Percentiles rank a stretch among this genome's conserved stretches.
Conservation (phyloP, 2,888 invertebrate species). For the Rhaphigaster nebulosa region DNA sequence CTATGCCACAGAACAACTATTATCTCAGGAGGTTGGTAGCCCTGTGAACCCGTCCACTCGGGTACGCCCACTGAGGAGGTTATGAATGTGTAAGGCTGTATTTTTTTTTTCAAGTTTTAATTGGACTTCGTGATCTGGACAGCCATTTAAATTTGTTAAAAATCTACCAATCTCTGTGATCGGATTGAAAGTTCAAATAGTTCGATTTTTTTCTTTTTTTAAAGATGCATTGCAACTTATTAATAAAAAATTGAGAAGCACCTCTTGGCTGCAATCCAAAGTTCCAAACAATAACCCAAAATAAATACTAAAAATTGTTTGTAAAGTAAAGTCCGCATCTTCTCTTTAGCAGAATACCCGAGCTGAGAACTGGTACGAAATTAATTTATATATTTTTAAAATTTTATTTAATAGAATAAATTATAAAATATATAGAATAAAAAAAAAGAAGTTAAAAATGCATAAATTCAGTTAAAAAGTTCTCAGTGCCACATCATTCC, state of each 20-base stretch:
- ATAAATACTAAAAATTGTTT: too few relatives aligned
- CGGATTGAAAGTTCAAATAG: neutral
- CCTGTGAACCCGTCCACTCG: conserved; percentile 43
- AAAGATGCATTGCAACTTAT: neutral
- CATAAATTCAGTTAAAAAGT: too few relatives aligned
- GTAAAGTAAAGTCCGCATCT: too few relatives aligned
- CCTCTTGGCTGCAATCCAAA: neutral
- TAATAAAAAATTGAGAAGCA: too few relatives aligned
- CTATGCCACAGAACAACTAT: neutral
- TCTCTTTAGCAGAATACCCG: too few relatives aligned
- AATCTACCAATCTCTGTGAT: conserved; percentile 14
- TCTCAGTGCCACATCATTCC: too few relatives aligned
- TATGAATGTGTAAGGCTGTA: conserved; percentile 38
- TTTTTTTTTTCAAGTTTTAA: conserved; percentile 45
- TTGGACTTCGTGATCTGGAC: conserved; percentile 41
- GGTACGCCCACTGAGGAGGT: conserved; percentile 28
- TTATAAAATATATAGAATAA: too few relatives aligned
- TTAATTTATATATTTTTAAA: too few relatives aligned
- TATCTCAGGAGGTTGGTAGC: conserved; percentile 32
- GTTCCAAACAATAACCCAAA: too few relatives aligned
- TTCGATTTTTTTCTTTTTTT: neutral
- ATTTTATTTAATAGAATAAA: too few relatives aligned
- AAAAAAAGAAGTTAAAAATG: too few relatives aligned
- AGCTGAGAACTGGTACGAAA: too few relatives aligned
- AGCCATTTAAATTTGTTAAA: conserved; percentile 49